Percentiles rank a stretch among this genome's conserved stretches.
Conservation (phyloP, 1,140 invertebrate genomes). For the Drosophila santomea region DNA sequence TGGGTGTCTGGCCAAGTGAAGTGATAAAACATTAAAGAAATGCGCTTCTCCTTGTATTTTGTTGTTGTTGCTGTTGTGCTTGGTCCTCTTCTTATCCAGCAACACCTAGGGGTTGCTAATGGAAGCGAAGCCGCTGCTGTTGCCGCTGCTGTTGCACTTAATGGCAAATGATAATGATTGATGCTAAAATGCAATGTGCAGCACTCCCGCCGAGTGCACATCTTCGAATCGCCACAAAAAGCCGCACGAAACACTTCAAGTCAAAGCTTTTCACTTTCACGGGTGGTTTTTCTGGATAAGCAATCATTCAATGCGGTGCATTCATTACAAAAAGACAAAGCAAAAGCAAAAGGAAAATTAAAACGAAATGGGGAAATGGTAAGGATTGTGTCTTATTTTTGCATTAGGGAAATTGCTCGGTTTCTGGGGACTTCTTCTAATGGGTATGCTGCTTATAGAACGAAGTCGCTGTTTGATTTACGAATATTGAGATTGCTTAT, state of each 20-base stretch:
- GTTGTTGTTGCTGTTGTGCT: too few relatives aligned
- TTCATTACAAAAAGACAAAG: background rate
- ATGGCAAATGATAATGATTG: slow-evolving; percentile 82
- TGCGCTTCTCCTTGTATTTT: slow-evolving; percentile 24
- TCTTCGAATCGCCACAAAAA: slow-evolving; percentile 38
- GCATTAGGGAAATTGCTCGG: slow-evolving; percentile 59
- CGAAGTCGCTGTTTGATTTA: too few relatives aligned
- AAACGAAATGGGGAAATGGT: background rate
- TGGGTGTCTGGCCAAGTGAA: slow-evolving; percentile 58
- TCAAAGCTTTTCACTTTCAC: background rate
- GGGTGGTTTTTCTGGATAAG: slow-evolving; percentile 43
- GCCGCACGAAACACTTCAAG: slow-evolving; percentile 33
- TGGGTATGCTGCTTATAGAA: background rate
- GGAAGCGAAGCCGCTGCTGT: slow-evolving; percentile 43
- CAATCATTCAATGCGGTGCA: slow-evolving; percentile 71
- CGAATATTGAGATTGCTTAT: too few relatives aligned
- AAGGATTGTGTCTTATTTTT: slow-evolving; percentile 6
- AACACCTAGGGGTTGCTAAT: slow-evolving; percentile 76
- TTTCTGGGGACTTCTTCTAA: background rate
- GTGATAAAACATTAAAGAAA: slow-evolving; percentile 80
- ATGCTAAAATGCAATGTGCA: slow-evolving; percentile 57
- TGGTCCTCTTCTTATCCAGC: slow-evolving; percentile 1
- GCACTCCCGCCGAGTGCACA: slow-evolving; percentile 4
- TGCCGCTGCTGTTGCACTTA: slow-evolving; percentile 62
- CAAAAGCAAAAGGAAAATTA: background rate